phyloP scores from a whole-genome alignment of 2,888 invertebrate genomes.

The Lochmaea crataegi region DNA sequence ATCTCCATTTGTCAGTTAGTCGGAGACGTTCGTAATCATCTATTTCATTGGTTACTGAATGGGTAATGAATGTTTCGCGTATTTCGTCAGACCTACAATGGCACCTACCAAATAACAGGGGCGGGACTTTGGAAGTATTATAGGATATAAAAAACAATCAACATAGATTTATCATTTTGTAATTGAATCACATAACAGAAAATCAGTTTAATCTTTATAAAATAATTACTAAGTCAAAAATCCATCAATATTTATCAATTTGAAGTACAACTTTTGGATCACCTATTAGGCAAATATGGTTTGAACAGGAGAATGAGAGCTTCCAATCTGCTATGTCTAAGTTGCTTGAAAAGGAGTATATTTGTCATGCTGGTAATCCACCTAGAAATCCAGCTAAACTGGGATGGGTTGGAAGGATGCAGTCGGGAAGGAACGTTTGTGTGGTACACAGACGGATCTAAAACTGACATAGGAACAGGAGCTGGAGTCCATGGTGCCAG shows the following conservation, averaged over 20 bases:
- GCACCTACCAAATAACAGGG: constrained; percentile 62
- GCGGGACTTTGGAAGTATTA: background rate
- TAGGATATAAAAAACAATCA: background rate
- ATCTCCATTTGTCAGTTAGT: constrained; percentile 66
- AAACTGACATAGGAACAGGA: no score
- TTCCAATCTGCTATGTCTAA: no score
- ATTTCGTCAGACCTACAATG: constrained; percentile 63
- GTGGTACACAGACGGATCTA: no score
- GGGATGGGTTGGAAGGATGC: no score
- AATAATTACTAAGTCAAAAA: background rate
- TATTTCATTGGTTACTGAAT: constrained; percentile 67
- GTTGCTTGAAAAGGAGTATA: no score
- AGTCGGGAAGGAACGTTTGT: no score
- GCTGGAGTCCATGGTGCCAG: no score
- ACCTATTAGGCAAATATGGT: no score
- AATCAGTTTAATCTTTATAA: background rate
- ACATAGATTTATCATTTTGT: background rate
- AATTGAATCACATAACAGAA: background rate
- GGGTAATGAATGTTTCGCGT: constrained; percentile 66
- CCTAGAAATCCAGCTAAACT: no score
- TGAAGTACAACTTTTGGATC: no score
- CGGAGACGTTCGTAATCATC: constrained; percentile 66
- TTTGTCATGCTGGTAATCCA: no score
- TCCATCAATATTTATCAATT: background rate
- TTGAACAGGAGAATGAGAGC: no score